Evolutionary conservation across 2,113 vertebrate genomes (phyloP).

Genomic region (Nothobranchius kuhntae): DNA sequence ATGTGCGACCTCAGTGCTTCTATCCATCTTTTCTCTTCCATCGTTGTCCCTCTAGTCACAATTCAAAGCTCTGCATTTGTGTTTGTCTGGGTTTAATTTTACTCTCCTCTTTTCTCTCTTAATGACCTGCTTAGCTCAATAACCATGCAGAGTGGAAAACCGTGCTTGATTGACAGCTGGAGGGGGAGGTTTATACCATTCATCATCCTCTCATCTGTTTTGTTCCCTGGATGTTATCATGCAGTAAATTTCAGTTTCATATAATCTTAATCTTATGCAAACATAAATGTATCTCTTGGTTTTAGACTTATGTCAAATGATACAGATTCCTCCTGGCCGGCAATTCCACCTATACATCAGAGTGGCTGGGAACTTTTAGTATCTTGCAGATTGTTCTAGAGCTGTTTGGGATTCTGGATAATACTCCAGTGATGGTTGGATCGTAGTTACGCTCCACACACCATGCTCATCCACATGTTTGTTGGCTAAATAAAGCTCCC

Average conservation of each 20-base stretch:
- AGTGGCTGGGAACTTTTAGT: neutral
- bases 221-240: neutral
- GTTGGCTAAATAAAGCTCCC: constrained; percentile 37
- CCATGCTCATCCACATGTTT: constrained; percentile 31
- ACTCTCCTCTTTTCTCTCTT: too few species aligned
- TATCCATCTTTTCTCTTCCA: neutral
- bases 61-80: constrained; percentile 17
- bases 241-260: neutral
- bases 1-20: constrained; percentile 2
- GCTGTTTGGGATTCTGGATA: constrained; percentile 28
- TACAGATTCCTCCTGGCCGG: constrained; percentile 6
- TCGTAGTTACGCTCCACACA: constrained; percentile 1
- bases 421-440: constrained; percentile 34
- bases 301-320: constrained; percentile 12
- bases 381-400: constrained; percentile 27
- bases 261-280: too few species aligned
- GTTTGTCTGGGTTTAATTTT: constrained; percentile 1
- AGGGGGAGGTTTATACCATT: constrained; percentile 22
- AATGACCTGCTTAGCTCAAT: constrained; percentile 41
- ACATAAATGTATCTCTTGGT: neutral
- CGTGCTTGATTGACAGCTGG: constrained; percentile 42
- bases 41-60: constrained; percentile 17
- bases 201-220: neutral
- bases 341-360: constrained; percentile 1
- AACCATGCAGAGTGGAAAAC: constrained; percentile 26